These are phyloP conservation scores for Styela plicata DNA, from an alignment of 23 tunicate genomes.

Conservation along the genomic window DNA sequence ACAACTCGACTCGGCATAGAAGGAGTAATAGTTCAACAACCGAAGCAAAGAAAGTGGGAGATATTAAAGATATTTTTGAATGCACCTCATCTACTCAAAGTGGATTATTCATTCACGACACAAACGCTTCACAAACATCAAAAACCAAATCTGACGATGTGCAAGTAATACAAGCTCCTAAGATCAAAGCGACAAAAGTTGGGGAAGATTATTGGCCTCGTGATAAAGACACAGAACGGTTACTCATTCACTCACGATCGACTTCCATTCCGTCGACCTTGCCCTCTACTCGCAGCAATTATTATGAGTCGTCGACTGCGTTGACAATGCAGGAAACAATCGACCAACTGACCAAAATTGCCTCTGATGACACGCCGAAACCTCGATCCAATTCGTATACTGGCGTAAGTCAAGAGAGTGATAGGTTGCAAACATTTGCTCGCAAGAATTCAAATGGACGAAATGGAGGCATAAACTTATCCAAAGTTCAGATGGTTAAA, in stretches of 20 bases:
- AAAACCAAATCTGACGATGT: slow-evolving; percentile 6
- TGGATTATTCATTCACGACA: not conserved
- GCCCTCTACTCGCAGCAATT: not conserved
- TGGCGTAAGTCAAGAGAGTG: not conserved
- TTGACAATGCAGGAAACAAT: slow-evolving; percentile 33
- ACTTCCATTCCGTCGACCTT: not conserved
- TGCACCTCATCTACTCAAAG: not conserved
- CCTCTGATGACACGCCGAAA: not conserved
- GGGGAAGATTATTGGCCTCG: slow-evolving; percentile 91
- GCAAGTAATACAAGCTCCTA: slow-evolving; percentile 32
- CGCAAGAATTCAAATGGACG: not conserved
- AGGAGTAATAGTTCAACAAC: too few relatives aligned
- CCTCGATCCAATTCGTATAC: slow-evolving; percentile 5
- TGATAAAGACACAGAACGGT: slow-evolving; percentile 70
- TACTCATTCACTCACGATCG: slow-evolving; percentile 39
- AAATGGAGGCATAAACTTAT: not conserved
- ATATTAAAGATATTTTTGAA: not conserved
- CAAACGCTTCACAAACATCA: not conserved
- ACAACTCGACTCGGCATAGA: not conserved
- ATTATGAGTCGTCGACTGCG: not conserved
- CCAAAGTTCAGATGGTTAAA: not conserved
- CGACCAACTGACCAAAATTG: slow-evolving; percentile 16
- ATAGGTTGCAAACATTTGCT: not conserved
- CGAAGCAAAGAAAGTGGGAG: not conserved
- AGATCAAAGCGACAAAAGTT: slow-evolving; percentile 61